These are phyloP conservation scores for Parambassis ranga DNA, from an alignment of 2,797 vertebrate species.

Conservation along the genomic window DNA sequence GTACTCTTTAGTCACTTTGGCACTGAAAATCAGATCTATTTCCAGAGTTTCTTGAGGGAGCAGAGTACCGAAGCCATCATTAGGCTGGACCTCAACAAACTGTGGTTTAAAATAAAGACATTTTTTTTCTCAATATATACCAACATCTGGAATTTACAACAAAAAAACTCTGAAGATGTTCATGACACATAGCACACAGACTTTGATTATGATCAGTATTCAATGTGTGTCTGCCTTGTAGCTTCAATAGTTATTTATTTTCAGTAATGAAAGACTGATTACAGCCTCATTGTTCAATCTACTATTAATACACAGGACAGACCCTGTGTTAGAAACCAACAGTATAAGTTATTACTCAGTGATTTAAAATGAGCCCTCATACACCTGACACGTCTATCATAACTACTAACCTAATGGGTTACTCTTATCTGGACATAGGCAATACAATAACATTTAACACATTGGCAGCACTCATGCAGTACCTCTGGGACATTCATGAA, in stretches of 20 bases:
- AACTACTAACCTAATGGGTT: neutral
- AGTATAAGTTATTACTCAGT: too few relatives aligned
- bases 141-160: neutral
- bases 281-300: too few relatives aligned
- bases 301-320: too few relatives aligned
- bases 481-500: conserved; percentile 90
- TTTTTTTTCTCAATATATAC: too few relatives aligned
- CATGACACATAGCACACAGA: neutral
- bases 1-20: conserved; percentile 82
- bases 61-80: conserved; percentile 87
- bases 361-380: too few relatives aligned
- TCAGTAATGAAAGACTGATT: neutral
- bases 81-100: conserved; percentile 91
- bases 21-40: conserved; percentile 87
- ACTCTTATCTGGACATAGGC: neutral
- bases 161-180: neutral
- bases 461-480: neutral
- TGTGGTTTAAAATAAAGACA: conserved; percentile 49
- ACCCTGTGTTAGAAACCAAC: too few relatives aligned
- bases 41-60: conserved; percentile 87
- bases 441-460: neutral
- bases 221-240: neutral
- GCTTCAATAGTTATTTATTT: neutral
- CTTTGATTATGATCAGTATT: neutral
- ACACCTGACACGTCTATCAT: too few relatives aligned